Conservation (phyloP, 2,797 vertebrate genomes). For the Lemur catta region DNA sequence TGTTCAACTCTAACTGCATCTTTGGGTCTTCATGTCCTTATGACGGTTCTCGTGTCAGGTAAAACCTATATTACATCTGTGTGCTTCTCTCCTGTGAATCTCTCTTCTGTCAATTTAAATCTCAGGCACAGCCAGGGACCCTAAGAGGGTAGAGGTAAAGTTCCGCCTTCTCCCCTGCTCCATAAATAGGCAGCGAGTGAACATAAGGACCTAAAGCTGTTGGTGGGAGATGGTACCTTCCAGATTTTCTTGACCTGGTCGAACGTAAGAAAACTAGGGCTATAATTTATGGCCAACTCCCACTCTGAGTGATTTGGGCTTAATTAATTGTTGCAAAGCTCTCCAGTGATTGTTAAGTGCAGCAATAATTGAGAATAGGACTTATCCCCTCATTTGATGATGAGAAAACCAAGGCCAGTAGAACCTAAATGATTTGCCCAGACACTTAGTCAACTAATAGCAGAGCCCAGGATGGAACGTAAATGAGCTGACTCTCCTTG, state of each 20-base stretch:
- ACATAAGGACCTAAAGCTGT: not conserved
- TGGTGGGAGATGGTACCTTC: not conserved
- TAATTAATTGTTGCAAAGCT: not conserved
- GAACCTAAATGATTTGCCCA: not conserved
- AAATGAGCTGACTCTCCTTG: no score
- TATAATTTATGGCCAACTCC: not conserved
- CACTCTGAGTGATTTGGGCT: not conserved
- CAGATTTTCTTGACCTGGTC: not conserved
- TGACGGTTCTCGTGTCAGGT: not conserved
- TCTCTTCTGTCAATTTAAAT: not conserved
- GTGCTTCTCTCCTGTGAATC: not conserved
- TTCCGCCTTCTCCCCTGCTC: not conserved
- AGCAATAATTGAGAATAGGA: not conserved
- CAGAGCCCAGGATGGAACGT: not conserved
- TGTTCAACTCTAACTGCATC: not conserved
- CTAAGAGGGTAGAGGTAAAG: not conserved
- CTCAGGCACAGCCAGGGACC: not conserved
- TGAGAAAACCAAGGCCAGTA: not conserved
- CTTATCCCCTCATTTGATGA: no score
- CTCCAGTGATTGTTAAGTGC: not conserved
- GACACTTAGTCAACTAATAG: not conserved
- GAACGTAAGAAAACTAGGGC: not conserved
- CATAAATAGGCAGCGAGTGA: not conserved
- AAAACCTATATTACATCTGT: not conserved
- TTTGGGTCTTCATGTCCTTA: not conserved